phyloP scores from a whole-genome alignment of 2,113 vertebrate genomes.

The Rallus limicola region DNA sequence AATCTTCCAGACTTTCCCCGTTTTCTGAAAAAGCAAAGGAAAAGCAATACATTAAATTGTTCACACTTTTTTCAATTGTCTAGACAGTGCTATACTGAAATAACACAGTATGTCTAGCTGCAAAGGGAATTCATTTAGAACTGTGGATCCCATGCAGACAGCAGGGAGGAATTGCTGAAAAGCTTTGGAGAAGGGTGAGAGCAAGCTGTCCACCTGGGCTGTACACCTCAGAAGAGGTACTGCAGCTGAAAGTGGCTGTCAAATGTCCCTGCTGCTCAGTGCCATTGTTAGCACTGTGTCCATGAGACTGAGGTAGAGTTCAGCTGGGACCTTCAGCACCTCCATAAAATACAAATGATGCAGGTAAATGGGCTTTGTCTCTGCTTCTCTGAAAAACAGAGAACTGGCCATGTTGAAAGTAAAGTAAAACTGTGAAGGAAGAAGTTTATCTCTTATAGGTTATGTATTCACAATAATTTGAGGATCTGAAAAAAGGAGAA shows the following conservation, averaged over 20 bases:
- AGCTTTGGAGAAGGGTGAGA: neutral
- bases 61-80: neutral
- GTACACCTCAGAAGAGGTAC: neutral
- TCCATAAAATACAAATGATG: neutral
- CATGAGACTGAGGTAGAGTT: neutral
- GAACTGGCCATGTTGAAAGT: neutral
- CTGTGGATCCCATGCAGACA: neutral
- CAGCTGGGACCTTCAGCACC: neutral
- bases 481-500: neutral
- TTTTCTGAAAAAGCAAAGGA: neutral
- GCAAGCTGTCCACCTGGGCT: neutral
- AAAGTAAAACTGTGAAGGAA: neutral
- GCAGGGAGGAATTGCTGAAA: neutral
- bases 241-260: neutral
- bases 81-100: neutral
- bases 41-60: neutral
- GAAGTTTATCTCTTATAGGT: neutral
- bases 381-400: neutral
- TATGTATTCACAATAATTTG: neutral
- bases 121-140: neutral
- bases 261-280: neutral
- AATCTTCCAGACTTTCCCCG: neutral
- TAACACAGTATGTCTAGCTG: neutral
- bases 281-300: fast-evolving
- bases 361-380: neutral